Evolutionary conservation across 2,888 invertebrate species (phyloP).

Genomic region (Ophion ventricosus): DNA sequence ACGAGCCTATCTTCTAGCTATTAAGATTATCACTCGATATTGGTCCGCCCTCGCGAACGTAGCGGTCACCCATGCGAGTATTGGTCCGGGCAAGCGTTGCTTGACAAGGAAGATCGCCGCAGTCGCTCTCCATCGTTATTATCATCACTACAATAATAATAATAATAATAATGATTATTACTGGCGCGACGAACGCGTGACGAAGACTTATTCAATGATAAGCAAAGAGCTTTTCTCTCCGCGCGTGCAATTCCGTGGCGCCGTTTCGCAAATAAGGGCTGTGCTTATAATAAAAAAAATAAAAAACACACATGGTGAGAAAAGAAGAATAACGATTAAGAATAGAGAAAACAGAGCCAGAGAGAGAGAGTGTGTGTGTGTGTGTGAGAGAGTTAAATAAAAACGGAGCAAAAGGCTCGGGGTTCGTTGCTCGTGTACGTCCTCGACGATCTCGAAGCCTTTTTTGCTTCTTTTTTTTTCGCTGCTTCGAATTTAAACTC

Average conservation of each 20-base stretch:
- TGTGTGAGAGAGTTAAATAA: slow-evolving; percentile 28
- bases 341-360: background rate
- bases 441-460: background rate
- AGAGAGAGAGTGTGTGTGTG: no score
- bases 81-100: background rate
- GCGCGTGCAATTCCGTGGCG: slow-evolving; percentile 52
- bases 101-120: background rate
- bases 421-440: background rate
- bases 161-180: background rate
- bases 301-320: slow-evolving; percentile 7
- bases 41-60: background rate
- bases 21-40: background rate
- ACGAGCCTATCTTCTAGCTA: background rate
- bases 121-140: background rate
- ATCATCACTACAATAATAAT: background rate
- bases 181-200: background rate
- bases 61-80: background rate
- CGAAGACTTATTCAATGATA: slow-evolving; percentile 27
- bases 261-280: slow-evolving; percentile 66
- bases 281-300: slow-evolving; percentile 62
- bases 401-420: background rate
- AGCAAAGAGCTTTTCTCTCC: slow-evolving; percentile 51
- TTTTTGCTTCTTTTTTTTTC: background rate
- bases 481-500: background rate
- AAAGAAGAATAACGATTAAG: background rate